Base-by-base conservation (phyloP, 2,797 vertebrate genomes). In the Heterohyrax brucei region DNA sequence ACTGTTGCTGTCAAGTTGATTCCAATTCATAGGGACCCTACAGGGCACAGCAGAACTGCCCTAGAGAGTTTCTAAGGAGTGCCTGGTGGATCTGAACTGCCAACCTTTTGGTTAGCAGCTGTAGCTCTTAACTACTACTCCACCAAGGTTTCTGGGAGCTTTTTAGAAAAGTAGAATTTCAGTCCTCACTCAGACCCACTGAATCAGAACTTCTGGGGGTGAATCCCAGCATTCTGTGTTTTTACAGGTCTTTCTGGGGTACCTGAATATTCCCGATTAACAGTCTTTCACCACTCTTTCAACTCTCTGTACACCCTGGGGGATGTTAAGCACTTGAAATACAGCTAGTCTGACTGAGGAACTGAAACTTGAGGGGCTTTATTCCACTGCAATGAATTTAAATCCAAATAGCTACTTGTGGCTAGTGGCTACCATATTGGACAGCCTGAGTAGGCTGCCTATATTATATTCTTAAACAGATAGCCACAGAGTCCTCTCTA, bases 301-400 rank as follows among this genome's bases (percentile, higher is more conserved):
- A 10, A 59, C 26, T 8, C 33, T 39, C 46, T 64, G 30, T 21
- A 44, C 19, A 21, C 39, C 26, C 64, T 72, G 24, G 26, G 86
- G 64, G 22, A 46, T 92, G 39, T 68, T 48, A 76, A 90, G 33
- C 50, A 56, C 21, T 79, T 96, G 56, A 92, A 59, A 76, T n/a
- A 24, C 85, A 26, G 33, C 59, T 92, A 89, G 16, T 53, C 3
- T 82, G 48, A 66, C 24, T 18, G 66, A 95, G 53, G 53, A 85
- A 96, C n/a, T 88, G 26, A 93, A 61, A 70, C 33, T 90, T 95
- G 50, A 39, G 39, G 39, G 59, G 64, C 28, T 96, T 85, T 46
- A 21, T 66, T 22, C 61, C 24, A 26, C 82, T 87, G 59, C 18
- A 21, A 22, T 22, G 79, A 22, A 89, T 3, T 73, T 59, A 80